These are phyloP conservation scores for Atrina japonica DNA, from an alignment of 2,888 invertebrate genomes.

Conservation along the genomic window DNA sequence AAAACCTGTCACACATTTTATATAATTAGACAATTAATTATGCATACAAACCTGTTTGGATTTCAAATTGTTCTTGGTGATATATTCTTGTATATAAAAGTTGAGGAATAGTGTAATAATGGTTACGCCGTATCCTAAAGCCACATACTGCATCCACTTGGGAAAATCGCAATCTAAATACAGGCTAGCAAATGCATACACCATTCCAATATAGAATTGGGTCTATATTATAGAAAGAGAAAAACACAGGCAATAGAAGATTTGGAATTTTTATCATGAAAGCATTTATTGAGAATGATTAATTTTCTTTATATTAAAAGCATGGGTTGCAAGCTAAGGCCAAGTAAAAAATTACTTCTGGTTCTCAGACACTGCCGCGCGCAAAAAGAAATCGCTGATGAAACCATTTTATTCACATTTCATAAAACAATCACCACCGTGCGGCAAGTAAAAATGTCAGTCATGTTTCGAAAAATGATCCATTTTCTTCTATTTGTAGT, in stretches of 20 bases:
- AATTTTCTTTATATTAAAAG: no score
- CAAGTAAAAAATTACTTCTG: no score
- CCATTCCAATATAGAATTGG: slow-evolving; percentile 80
- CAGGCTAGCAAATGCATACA: slow-evolving; percentile 74
- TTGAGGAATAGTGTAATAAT: slow-evolving; percentile 97
- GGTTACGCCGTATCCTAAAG: slow-evolving; percentile 91
- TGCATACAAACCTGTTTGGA: slow-evolving; percentile 25
- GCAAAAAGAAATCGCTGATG: no score
- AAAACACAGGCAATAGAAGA: slow-evolving; percentile 17
- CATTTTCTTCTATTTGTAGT: no score
- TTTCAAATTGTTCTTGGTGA: slow-evolving; percentile 57
- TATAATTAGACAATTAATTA: neutral
- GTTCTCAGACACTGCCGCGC: no score
- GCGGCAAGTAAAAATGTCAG: no score
- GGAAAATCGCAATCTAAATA: slow-evolving; percentile 73
- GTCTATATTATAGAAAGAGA: slow-evolving; percentile 59
- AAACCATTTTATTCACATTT: no score
- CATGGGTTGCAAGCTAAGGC: no score
- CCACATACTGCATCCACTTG: slow-evolving; percentile 74
- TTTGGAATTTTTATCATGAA: no score
- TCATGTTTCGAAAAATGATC: no score
- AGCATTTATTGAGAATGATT: no score
- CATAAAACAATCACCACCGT: no score
- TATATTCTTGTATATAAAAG: slow-evolving; percentile 94
- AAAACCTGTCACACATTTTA: neutral